Percentiles rank a stretch among this genome's conserved stretches.
Evolutionary conservation across 2,113 vertebrate species (phyloP).

Genomic region (Ancistrus triradiatus): DNA sequence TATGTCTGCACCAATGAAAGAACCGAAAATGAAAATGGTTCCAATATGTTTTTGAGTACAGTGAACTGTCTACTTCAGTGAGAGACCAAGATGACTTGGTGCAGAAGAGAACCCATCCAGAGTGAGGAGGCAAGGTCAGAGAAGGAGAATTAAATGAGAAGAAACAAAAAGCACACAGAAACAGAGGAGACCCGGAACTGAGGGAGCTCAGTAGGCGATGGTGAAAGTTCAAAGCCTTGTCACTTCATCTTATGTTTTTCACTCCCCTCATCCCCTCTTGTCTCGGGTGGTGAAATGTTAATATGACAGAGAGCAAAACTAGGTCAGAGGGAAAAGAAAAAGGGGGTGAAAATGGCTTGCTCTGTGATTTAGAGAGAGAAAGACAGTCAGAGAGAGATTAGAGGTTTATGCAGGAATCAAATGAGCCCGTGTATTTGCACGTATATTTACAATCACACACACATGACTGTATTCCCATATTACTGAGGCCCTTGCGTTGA

Average conservation of each 20-base stretch:
- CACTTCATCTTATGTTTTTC: constrained; percentile 31
- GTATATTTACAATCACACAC: not conserved
- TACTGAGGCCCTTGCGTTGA: no score
- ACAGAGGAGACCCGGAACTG: not conserved
- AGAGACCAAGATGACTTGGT: not conserved
- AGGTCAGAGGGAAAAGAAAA: constrained; percentile 45
- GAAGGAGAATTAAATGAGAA: constrained; percentile 10
- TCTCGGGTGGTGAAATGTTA: constrained; percentile 44
- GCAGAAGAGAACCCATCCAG: not conserved
- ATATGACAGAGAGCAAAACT: constrained; percentile 44
- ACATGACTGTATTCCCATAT: no score
- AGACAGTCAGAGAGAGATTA: not conserved
- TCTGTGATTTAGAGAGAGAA: constrained; percentile 5
- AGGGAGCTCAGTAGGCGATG: constrained; percentile 4
- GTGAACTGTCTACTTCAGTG: not conserved
- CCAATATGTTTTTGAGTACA: constrained; percentile 17
- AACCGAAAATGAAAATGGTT: constrained; percentile 23
- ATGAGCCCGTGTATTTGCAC: not conserved
- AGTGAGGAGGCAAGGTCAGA: constrained; percentile 2
- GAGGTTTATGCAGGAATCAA: not conserved
- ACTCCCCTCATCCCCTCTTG: constrained; percentile 19
- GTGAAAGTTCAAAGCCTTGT: constrained; percentile 22
- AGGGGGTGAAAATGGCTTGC: constrained; percentile 11
- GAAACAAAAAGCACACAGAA: not conserved
- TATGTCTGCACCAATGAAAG: constrained; percentile 33